These are phyloP conservation scores for Cariama cristata DNA, from an alignment of 2,113 vertebrate species.

Conservation along the genomic window DNA sequence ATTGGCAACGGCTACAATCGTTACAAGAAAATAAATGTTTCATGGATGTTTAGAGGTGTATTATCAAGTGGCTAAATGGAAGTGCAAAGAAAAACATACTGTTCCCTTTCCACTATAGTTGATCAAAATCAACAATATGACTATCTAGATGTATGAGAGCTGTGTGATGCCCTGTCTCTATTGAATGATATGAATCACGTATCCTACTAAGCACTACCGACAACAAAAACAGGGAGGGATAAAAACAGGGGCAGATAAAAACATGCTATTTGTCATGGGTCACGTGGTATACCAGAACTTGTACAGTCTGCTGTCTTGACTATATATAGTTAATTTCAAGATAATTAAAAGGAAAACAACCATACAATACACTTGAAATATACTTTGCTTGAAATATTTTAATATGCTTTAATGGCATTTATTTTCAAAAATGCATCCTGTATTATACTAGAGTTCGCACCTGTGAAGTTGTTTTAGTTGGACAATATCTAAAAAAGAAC, in stretches of 20 bases:
- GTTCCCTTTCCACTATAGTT: background rate
- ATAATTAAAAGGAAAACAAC: background rate
- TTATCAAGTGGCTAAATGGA: background rate
- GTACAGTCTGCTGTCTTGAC: background rate
- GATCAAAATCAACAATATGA: background rate
- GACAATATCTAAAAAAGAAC: background rate
- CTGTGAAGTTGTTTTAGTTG: background rate
- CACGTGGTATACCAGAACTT: background rate
- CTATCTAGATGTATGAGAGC: background rate
- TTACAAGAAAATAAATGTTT: background rate
- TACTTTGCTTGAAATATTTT: background rate
- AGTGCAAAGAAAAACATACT: background rate
- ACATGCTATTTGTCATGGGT: background rate
- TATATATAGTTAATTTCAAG: background rate
- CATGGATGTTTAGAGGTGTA: background rate
- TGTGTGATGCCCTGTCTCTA: background rate
- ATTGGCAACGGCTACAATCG: background rate
- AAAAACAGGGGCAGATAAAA: background rate
- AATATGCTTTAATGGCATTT: background rate
- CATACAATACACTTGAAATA: background rate
- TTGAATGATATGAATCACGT: background rate
- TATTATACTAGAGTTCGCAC: background rate
- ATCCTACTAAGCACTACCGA: background rate
- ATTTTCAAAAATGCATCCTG: background rate
- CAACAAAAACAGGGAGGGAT: background rate